Evolutionary conservation across 2,113 vertebrate genomes (phyloP).

Genomic region (Heterotis niloticus): DNA sequence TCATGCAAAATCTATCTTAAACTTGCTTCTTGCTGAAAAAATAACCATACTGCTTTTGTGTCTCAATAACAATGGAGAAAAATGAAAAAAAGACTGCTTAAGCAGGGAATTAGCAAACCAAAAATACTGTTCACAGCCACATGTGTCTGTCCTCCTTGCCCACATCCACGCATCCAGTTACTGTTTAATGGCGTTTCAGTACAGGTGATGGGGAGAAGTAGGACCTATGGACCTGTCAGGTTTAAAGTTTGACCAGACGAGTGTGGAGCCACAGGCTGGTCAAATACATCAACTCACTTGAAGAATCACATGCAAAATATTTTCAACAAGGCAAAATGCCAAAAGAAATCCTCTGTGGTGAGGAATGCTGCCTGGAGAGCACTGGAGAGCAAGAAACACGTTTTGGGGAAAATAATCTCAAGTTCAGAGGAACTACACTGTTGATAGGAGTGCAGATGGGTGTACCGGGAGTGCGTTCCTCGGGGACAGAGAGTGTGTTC

Average conservation of each 20-base stretch:
- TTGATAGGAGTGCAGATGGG: constrained; percentile 8
- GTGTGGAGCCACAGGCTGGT: not conserved
- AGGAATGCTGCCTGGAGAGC: constrained; percentile 13
- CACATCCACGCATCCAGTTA: no score
- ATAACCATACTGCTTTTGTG: no score
- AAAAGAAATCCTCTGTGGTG: not conserved
- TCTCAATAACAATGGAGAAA: no score
- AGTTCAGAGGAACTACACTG: constrained; percentile 8
- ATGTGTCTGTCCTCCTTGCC: no score
- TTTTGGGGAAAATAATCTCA: constrained; percentile 21
- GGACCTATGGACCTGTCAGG: not conserved
- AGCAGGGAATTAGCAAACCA: no score
- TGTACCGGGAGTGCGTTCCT: constrained; percentile 5
- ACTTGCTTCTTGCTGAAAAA: no score
- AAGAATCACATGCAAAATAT: not conserved
- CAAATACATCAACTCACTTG: not conserved
- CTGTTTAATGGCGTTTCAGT: no score
- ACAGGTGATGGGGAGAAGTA: no score
- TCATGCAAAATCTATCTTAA: no score
- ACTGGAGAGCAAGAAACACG: constrained; percentile 20
- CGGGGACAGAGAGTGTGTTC: not conserved
- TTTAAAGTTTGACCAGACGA: not conserved
- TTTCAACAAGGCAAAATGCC: not conserved
- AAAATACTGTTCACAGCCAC: no score
- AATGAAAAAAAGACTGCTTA: no score